A percentile compares a stretch with the other conserved stretches of the same genome.
phyloP scores from a whole-genome alignment of 2,797 vertebrate genomes.

The Lacerta agilis region DNA sequence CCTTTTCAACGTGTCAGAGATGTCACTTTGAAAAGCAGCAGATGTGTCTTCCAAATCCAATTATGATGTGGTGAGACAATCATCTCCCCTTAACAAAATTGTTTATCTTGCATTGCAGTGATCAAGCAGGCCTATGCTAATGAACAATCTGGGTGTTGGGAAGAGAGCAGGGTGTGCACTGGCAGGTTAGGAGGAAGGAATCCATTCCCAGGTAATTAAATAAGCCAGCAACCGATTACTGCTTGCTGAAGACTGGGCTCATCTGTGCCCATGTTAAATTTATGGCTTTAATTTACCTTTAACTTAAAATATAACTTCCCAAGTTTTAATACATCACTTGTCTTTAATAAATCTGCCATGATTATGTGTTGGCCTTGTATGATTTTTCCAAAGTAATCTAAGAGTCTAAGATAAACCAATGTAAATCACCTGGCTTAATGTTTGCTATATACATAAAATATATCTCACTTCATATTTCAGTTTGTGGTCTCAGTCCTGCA shows the following conservation, averaged over 20 bases:
- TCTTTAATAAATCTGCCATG: conserved; percentile 82
- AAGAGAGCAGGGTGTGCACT: conserved; percentile 74
- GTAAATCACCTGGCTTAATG: conserved; percentile 60
- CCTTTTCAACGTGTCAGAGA: conserved; percentile 69
- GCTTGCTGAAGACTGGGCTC: conserved; percentile 67
- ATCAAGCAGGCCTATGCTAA: conserved; percentile 72
- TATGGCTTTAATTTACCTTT: conserved; percentile 86
- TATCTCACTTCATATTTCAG: conserved; percentile 51
- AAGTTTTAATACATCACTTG: conserved; percentile 80
- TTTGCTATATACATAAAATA: conserved; percentile 60
- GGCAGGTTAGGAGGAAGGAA: conserved; percentile 74
- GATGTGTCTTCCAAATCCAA: conserved; percentile 80
- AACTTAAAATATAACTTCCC: conserved; percentile 82
- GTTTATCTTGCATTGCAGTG: conserved; percentile 77
- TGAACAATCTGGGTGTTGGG: conserved; percentile 62
- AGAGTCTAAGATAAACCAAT: conserved; percentile 71
- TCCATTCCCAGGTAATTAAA: conserved; percentile 80
- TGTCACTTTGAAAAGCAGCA: conserved; percentile 72
- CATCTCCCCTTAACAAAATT: conserved; percentile 79
- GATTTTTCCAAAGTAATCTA: conserved; percentile 81
- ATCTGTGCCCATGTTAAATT: conserved; percentile 82
- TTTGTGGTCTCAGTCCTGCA: conserved; percentile 49
- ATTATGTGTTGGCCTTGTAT: conserved; percentile 76
- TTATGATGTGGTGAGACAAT: conserved; percentile 73
- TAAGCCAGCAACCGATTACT: conserved; percentile 57